Conservation (phyloP, 2,113 vertebrate species). For the Amphiprion ocellaris region DNA sequence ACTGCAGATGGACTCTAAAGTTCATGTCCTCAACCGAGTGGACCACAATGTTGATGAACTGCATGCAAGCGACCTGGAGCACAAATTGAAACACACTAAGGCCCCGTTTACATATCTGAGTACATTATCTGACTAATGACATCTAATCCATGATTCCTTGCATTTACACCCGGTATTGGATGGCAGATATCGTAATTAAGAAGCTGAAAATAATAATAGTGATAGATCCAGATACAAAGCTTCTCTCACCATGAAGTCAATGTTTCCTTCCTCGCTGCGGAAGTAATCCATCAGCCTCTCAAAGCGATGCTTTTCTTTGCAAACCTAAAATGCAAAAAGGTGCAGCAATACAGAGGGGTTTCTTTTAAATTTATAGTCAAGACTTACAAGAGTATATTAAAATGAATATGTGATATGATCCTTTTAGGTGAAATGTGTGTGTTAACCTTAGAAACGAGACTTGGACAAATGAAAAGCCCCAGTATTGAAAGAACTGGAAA, state of each 20-base stretch:
- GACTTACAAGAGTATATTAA: not conserved
- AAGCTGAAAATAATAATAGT: not conserved
- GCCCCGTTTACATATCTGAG: not conserved
- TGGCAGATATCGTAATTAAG: not conserved
- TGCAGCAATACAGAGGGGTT: not conserved
- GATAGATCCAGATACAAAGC: not conserved
- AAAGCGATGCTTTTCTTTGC: constrained; percentile 96
- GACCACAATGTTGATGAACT: constrained; percentile 99
- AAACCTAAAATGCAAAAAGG: constrained; percentile 85
- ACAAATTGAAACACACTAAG: not conserved
- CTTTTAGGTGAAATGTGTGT: not conserved
- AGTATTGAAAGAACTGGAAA: not conserved
- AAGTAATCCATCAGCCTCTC: constrained; percentile 99
- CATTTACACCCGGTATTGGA: not conserved
- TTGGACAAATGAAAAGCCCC: not conserved
- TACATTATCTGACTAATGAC: not conserved
- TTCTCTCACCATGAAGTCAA: constrained; percentile 94
- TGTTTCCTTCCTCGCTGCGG: constrained; percentile 95
- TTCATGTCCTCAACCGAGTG: constrained; percentile 99
- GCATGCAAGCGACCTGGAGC: constrained; percentile 96
- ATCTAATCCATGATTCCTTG: not conserved
- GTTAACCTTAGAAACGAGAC: not conserved
- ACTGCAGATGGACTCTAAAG: constrained; percentile 97
- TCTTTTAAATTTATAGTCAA: not conserved
- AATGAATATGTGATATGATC: not conserved